phyloP scores from a whole-genome alignment of 1,140 invertebrate species.

The Oscheius sp. region DNA sequence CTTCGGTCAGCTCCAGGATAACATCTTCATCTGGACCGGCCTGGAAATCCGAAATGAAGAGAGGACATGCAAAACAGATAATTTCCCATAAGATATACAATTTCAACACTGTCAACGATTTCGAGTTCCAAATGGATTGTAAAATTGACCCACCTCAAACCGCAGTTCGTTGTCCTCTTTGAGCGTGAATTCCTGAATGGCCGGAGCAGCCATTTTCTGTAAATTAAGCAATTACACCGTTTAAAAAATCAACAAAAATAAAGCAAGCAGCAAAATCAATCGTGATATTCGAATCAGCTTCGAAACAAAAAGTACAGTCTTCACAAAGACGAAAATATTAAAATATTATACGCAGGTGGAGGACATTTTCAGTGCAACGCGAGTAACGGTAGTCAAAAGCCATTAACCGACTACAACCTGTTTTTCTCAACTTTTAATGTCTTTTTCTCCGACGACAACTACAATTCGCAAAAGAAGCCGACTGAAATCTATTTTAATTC shows the following conservation, averaged over 20 bases:
- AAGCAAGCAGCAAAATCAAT: neutral
- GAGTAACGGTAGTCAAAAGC: too few relatives aligned
- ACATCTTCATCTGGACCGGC: constrained; percentile 43
- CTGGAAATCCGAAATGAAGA: neutral
- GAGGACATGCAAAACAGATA: too few relatives aligned
- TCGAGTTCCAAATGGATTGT: neutral
- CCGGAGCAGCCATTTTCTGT: constrained; percentile 7
- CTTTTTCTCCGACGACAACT: too few relatives aligned
- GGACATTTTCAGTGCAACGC: too few relatives aligned
- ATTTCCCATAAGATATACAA: too few relatives aligned
- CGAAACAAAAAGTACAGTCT: too few relatives aligned
- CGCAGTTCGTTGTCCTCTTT: constrained; percentile 40
- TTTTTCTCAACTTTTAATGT: too few relatives aligned
- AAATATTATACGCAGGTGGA: too few relatives aligned
- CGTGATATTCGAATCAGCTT: neutral
- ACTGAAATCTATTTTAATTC: too few relatives aligned
- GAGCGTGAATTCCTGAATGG: constrained; percentile 37
- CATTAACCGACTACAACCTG: too few relatives aligned
- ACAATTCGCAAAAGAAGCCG: too few relatives aligned
- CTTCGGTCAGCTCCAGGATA: constrained; percentile 63
- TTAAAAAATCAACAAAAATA: neutral
- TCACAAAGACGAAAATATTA: neutral
- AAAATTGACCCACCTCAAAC: constrained; percentile 29
- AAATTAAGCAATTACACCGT: neutral
- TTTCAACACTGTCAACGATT: neutral